phyloP scores from a whole-genome alignment of 2,113 vertebrate species.

The Reinhardtius hippoglossoides region DNA sequence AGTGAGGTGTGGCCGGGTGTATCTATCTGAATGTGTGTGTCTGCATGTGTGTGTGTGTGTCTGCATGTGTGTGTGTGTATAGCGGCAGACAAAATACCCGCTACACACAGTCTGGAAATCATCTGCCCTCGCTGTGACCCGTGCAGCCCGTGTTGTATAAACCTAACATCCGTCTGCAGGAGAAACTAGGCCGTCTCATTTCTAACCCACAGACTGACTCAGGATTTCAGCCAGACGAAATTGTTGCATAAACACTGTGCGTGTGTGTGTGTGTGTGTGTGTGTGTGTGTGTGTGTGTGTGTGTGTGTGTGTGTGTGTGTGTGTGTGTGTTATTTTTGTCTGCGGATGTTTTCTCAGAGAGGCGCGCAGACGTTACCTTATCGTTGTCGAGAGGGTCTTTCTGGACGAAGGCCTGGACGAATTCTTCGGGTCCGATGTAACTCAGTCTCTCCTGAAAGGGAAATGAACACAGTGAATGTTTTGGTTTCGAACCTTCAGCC shows the following conservation, averaged over 20 bases:
- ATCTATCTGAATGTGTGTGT: background rate
- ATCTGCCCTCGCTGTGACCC: constrained; percentile 56
- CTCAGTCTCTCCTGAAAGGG: constrained; percentile 89
- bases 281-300: constrained; percentile 15
- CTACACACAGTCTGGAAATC: constrained; percentile 35
- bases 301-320: constrained; percentile 2
- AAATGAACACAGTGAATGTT: background rate
- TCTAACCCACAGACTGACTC: background rate
- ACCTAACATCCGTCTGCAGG: constrained; percentile 29
- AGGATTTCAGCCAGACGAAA: background rate
- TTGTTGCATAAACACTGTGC: constrained; percentile 26
- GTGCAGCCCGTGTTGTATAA: constrained; percentile 34
- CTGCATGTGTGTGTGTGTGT: constrained; percentile 1
- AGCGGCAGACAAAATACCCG: constrained; percentile 29
- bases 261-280: background rate
- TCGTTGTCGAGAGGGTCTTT: constrained; percentile 91
- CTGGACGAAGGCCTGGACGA: constrained; percentile 92
- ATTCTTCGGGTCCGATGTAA: constrained; percentile 96
- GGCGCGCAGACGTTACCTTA: constrained; percentile 83
- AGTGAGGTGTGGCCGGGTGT: constrained; percentile 27
- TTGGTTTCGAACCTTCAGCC: no score
- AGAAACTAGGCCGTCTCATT: constrained; percentile 16
- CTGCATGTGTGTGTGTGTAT: background rate
- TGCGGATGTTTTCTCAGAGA: no score
- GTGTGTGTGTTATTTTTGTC: background rate